A percentile compares a stretch with the other conserved stretches of the same genome.
Evolutionary conservation across 2,797 vertebrate species (phyloP).

Genomic region (Petrocephalus sullivani): DNA sequence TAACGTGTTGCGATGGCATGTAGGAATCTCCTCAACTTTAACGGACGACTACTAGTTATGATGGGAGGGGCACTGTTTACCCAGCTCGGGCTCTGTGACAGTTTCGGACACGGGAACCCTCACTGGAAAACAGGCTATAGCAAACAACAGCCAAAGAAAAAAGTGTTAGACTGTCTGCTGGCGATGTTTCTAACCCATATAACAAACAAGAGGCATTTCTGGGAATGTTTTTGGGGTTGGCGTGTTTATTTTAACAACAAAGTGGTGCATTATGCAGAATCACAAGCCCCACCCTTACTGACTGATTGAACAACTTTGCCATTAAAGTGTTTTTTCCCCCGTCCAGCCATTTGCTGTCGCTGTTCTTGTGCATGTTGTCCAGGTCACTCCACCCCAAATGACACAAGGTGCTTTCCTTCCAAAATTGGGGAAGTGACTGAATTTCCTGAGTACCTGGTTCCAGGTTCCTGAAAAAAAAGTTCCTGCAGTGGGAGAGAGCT

Average conservation of each 20-base stretch:
- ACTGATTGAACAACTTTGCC: background rate
- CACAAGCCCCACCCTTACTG: background rate
- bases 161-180: background rate
- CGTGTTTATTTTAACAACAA: background rate
- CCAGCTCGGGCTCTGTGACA: background rate
- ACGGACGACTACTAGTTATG: background rate
- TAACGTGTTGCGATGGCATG: background rate
- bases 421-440: background rate
- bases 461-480: background rate
- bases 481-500: background rate
- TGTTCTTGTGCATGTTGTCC: background rate
- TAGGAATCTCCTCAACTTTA: background rate
- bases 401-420: background rate
- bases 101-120: background rate
- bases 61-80: background rate
- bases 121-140: background rate
- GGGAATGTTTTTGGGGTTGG: background rate
- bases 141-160: background rate
- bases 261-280: background rate
- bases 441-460: background rate
- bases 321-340: background rate
- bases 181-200: background rate
- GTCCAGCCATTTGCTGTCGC: background rate
- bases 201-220: background rate
- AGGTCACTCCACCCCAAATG: background rate